Evolutionary conservation across 2,797 vertebrate species (phyloP).

Genomic region (Cottoperca gobio): DNA sequence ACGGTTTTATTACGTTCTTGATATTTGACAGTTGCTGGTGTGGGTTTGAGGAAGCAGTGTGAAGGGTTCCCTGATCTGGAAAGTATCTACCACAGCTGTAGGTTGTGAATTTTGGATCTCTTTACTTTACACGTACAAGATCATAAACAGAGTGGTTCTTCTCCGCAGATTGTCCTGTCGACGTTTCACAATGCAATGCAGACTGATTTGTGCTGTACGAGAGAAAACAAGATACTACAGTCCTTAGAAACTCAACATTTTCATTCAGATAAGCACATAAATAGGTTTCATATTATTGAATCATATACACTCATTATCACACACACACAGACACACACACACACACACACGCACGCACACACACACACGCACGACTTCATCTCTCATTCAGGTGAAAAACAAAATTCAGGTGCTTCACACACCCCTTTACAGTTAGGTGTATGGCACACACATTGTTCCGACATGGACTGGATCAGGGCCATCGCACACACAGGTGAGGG

Average conservation of each 20-base stretch:
- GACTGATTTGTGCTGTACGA: neutral
- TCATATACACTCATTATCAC: no score
- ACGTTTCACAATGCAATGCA: neutral
- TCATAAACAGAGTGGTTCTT: neutral
- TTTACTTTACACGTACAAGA: neutral
- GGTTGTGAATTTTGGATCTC: neutral
- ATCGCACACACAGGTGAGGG: constrained; percentile 39
- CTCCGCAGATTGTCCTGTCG: neutral
- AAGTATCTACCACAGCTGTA: neutral
- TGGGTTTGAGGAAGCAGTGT: neutral
- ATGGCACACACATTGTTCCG: constrained; percentile 26
- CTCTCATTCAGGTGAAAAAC: constrained; percentile 25
- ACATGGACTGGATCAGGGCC: constrained; percentile 33
- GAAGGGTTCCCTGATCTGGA: neutral
- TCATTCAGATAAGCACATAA: constrained; percentile 37
- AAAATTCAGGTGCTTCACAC: constrained; percentile 13
- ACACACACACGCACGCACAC: neutral
- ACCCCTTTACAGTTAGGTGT: constrained; percentile 36
- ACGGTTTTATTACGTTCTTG: neutral
- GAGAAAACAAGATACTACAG: neutral
- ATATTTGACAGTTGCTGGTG: neutral
- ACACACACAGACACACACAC: neutral
- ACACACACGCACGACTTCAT: constrained; percentile 18
- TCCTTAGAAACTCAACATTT: constrained; percentile 11
- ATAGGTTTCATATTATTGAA: constrained; percentile 48